Evolutionary conservation across 2,888 invertebrate genomes (phyloP).

Genomic region (Drosophila fungiperda): DNA sequence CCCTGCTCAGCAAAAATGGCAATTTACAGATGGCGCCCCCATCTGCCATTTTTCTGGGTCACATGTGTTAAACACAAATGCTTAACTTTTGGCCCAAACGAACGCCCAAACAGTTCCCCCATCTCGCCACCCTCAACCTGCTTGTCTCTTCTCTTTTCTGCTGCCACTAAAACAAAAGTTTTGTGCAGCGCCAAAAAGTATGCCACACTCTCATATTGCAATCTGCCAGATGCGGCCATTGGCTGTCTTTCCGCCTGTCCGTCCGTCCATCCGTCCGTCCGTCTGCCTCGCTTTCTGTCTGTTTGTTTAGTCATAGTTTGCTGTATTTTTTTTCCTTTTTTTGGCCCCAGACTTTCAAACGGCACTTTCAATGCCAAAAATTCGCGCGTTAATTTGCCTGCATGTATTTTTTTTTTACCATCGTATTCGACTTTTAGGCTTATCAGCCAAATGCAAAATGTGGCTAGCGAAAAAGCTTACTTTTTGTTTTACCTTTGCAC

Average conservation of each 20-base stretch:
- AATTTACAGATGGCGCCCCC: conserved; percentile 42
- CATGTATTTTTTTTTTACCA: conserved; percentile 16
- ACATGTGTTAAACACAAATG: conserved; percentile 65
- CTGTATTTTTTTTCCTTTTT: conserved; percentile 16
- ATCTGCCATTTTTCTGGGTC: conserved; percentile 51
- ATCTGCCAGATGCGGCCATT: conserved; percentile 38
- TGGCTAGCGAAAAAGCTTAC: conserved; percentile 36
- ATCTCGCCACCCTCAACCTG: neutral
- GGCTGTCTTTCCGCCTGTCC: neutral
- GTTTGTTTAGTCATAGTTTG: conserved; percentile 32
- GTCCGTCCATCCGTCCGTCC: conserved; percentile 1
- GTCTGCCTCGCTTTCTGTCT: neutral
- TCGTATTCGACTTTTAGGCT: conserved; percentile 43
- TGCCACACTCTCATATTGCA: conserved; percentile 52
- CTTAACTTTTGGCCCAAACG: conserved; percentile 59
- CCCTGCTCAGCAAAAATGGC: conserved; percentile 41
- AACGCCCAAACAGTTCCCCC: neutral
- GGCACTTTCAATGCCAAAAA: conserved; percentile 53
- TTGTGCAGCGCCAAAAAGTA: conserved; percentile 45
- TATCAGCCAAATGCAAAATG: conserved; percentile 50
- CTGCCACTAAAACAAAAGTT: conserved; percentile 30
- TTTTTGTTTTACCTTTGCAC: conserved; percentile 24
- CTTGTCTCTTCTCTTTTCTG: neutral
- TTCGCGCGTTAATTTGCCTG: conserved; percentile 63
- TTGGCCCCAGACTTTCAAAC: conserved; percentile 23